Base-by-base conservation (phyloP, 2,113 vertebrate genomes). In the Scortum barcoo region DNA sequence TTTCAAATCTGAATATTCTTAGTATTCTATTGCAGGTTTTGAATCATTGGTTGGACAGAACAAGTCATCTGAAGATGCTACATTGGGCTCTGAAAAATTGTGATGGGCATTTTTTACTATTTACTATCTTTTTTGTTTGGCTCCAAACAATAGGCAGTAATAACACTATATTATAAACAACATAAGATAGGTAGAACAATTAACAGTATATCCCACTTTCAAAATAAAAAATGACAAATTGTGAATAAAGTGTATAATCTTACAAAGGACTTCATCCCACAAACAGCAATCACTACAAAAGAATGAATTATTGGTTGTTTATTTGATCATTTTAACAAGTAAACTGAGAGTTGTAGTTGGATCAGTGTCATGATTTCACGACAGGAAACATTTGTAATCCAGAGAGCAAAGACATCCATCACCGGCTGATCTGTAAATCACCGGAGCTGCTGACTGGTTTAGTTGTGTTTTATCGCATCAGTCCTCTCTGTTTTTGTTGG, bases 391-490 rank as follows among this genome's bases (percentile, higher is more conserved):
- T 38, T 9, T 50, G 44, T 74, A 30, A 7, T 73, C 57, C 36
- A 28, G 0, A 4, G 33, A 53, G 62, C 5, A 9, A 57, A 38
- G 22, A 9, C 40, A 77, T 57, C 62, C 50, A 57, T 77, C 62
- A 57, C 28, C 30, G 1, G 4, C 9, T n/a, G 40, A 14, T 20
- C 16, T 48, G 57, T 13, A 7, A 44, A 17, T 9, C 20, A 1
- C 24, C 33, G 7, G 38, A 72, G 60, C 0, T 33, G 58, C 66
- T 33, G 65, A 65, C 7, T 22, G 53, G 3, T 20, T 72, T 63
- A 7, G 17, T 65, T 66, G 0, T 44, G 73, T 54, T 42, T 73
- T 33, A 24, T 56, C 54, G 65, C 76, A 68, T 80, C 42, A 53
- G 16, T 61, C 6, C 16, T 65, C 24, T 75, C 28, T 40, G 51